Conservation (phyloP, 2,113 vertebrate species). For the Glareola pratincola region DNA sequence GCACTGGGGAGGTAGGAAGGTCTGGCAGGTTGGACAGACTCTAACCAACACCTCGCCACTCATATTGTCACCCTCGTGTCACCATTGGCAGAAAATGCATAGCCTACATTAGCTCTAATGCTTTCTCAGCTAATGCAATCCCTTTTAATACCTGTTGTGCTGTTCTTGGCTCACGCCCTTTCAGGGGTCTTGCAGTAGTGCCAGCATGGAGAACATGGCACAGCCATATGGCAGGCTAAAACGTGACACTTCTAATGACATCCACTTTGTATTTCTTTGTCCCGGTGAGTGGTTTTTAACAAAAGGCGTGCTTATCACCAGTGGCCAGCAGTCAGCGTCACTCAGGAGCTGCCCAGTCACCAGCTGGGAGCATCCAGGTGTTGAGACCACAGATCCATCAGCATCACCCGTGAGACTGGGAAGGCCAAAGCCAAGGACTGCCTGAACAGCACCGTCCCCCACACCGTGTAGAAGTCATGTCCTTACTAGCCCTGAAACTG, state of each 20-base stretch:
- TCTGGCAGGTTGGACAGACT: not conserved
- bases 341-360: not conserved
- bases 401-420: not conserved
- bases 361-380: not conserved
- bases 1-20: not conserved
- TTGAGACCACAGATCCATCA: not conserved
- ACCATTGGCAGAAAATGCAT: not conserved
- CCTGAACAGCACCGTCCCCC: rapidly evolving
- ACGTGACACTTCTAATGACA: not conserved
- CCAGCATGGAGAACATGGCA: not conserved
- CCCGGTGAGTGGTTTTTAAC: not conserved
- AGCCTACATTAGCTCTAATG: not conserved
- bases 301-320: not conserved
- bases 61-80: not conserved
- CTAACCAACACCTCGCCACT: not conserved
- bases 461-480: not conserved
- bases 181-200: not conserved
- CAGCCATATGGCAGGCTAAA: not conserved
- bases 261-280: not conserved
- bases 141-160: not conserved
- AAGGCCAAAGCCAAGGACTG: not conserved
- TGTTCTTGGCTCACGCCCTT: not conserved
- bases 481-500: not conserved
- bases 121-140: not conserved
- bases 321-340: not conserved